phyloP scores from a whole-genome alignment of 2,888 invertebrate species.

The Drosophila histrio region DNA sequence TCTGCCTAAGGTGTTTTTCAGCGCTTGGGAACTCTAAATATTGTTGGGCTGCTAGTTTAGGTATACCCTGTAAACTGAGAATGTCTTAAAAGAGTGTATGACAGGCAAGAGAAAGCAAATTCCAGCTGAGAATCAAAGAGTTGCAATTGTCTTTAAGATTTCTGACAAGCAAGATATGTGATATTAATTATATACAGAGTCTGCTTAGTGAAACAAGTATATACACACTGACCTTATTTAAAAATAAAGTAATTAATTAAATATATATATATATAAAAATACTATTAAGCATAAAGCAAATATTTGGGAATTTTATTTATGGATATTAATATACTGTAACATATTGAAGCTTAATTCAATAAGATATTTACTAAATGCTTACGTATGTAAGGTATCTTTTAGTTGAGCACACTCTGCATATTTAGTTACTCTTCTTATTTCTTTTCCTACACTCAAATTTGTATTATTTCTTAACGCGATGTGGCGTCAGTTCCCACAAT shows the following conservation, averaged over 20 bases:
- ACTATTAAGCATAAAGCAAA: not conserved
- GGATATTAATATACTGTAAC: no score
- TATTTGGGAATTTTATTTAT: no score
- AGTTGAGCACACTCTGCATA: not conserved
- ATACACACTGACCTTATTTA: no score
- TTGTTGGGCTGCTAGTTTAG: conserved; percentile 25
- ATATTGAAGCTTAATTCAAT: no score
- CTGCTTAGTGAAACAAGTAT: no score
- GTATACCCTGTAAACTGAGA: conserved; percentile 7
- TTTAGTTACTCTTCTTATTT: not conserved
- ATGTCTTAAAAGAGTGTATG: not conserved
- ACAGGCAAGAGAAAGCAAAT: no score
- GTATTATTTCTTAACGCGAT: conserved; percentile 47
- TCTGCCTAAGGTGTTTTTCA: conserved; percentile 51
- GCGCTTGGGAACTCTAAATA: conserved; percentile 24
- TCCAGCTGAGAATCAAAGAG: no score
- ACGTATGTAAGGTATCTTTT: not conserved
- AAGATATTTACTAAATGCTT: no score
- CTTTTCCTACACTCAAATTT: conserved; percentile 7
- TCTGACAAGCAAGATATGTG: no score
- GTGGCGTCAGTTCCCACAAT: conserved; percentile 60
- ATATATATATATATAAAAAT: not conserved
- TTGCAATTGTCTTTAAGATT: not conserved
- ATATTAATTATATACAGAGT: no score
- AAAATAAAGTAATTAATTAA: not conserved